phyloP scores from a whole-genome alignment of 2,113 vertebrate genomes.

The Poecile atricapillus region DNA sequence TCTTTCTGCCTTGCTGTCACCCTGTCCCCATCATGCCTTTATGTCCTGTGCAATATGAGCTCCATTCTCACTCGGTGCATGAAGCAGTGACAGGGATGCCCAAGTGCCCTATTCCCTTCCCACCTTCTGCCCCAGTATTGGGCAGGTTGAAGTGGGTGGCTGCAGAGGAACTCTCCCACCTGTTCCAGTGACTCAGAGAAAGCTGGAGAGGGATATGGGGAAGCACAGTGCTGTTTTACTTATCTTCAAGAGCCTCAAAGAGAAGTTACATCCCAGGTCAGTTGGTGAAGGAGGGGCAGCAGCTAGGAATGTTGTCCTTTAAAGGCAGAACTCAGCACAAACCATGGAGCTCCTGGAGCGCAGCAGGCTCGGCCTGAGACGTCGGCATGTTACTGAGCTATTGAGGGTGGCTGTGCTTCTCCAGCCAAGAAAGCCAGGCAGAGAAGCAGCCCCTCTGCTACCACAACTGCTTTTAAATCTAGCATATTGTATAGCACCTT shows the following conservation, averaged over 20 bases:
- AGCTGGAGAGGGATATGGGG: background rate
- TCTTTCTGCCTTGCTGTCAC: background rate
- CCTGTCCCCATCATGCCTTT: background rate
- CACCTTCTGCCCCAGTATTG: accelerated
- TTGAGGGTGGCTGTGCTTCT: background rate
- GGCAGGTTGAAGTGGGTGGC: background rate
- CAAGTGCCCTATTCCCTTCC: background rate
- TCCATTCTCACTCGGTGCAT: background rate
- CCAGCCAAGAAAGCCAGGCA: background rate
- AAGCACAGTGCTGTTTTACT: background rate
- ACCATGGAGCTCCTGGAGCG: accelerated
- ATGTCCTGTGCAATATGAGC: background rate
- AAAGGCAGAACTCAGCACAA: background rate
- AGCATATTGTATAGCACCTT: background rate
- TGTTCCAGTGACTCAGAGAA: background rate
- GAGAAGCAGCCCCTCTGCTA: background rate
- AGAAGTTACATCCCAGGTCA: background rate
- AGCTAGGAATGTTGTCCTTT: slow-evolving; percentile 3
- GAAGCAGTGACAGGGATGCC: background rate
- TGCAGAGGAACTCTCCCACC: background rate
- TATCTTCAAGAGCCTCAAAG: background rate
- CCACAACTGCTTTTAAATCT: background rate
- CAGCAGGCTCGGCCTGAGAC: background rate
- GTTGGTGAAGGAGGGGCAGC: background rate
- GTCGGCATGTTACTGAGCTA: accelerated